These are phyloP conservation scores for Lasaia peninsularis DNA, from an alignment of 1,140 invertebrate species.

Conservation along the genomic window DNA sequence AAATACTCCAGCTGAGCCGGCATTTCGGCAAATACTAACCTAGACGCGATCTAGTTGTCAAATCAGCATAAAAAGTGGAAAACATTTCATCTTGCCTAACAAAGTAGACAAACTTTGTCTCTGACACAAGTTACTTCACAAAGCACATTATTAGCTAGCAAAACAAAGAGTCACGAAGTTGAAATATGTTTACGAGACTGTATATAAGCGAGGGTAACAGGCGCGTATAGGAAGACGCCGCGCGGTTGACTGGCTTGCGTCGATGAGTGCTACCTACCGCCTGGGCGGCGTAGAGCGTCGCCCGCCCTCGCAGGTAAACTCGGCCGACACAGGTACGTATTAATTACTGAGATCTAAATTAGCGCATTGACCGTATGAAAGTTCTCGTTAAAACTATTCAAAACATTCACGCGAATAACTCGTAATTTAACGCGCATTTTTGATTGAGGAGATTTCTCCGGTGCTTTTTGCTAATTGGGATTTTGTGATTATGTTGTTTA, in stretches of 20 bases:
- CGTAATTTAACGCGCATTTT: conserved; percentile 31
- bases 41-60: background rate
- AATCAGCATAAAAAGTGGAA: background rate
- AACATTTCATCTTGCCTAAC: background rate
- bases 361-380: conserved; percentile 62
- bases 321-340: conserved; percentile 42
- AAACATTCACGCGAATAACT: conserved; percentile 43
- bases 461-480: background rate
- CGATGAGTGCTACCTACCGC: conserved; percentile 31
- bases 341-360: conserved; percentile 69
- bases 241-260: conserved; percentile 48
- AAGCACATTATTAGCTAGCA: background rate
- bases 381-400: conserved; percentile 50
- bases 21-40: conserved; percentile 2
- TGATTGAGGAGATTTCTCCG: conserved; percentile 9
- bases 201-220: background rate
- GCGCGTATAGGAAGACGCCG: conserved; percentile 23
- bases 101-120: background rate
- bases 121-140: conserved; percentile 2
- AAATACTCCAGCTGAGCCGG: background rate
- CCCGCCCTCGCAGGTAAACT: conserved; percentile 52
- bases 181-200: conserved; percentile 13
- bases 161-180: background rate
- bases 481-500: background rate
- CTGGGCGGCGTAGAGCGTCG: conserved; percentile 15